Percentiles rank a stretch among this genome's conserved stretches.
Evolutionary conservation across 2,797 vertebrate species (phyloP).

Genomic region (Enteromius fasciolatus): DNA sequence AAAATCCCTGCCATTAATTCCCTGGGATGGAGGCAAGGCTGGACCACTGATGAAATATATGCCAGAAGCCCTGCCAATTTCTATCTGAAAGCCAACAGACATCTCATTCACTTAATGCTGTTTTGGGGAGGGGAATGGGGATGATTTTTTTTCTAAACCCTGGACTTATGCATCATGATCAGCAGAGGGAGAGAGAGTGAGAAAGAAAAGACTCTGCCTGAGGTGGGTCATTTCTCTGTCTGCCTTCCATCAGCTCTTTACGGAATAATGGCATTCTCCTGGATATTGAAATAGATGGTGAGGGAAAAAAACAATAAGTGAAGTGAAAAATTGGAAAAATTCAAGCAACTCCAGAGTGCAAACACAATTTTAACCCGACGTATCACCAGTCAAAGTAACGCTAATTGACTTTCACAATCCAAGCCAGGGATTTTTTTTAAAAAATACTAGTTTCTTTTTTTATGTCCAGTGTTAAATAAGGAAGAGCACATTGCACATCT

Average conservation of each 20-base stretch:
- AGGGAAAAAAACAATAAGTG: conserved; percentile 11
- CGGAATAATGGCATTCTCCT: conserved; percentile 37
- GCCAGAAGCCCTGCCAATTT: conserved; percentile 75
- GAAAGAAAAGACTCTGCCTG: conserved; percentile 45
- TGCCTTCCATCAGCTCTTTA: conserved; percentile 44
- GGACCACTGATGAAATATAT: conserved; percentile 76
- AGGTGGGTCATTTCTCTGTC: conserved; percentile 49
- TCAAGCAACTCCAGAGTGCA: conserved; percentile 12
- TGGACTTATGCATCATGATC: conserved; percentile 39
- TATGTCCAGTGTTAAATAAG: neutral
- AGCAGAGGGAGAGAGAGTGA: conserved; percentile 40
- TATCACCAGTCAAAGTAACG: neutral
- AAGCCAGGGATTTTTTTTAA: neutral
- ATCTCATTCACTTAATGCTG: conserved; percentile 65
- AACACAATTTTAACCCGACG: neutral
- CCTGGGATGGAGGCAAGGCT: conserved; percentile 71
- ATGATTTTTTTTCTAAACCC: conserved; percentile 24
- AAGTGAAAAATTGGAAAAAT: conserved; percentile 5
- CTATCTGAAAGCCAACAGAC: conserved; percentile 77
- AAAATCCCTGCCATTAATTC: conserved; percentile 78
- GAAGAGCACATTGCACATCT: neutral
- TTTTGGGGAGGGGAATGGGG: conserved; percentile 52
- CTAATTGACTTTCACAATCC: conserved; percentile 1
- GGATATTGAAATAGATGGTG: conserved; percentile 29
- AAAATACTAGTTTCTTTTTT: neutral